These are phyloP conservation scores for Macrophya annulata DNA, from an alignment of 2,888 invertebrate species.

Conservation along the genomic window DNA sequence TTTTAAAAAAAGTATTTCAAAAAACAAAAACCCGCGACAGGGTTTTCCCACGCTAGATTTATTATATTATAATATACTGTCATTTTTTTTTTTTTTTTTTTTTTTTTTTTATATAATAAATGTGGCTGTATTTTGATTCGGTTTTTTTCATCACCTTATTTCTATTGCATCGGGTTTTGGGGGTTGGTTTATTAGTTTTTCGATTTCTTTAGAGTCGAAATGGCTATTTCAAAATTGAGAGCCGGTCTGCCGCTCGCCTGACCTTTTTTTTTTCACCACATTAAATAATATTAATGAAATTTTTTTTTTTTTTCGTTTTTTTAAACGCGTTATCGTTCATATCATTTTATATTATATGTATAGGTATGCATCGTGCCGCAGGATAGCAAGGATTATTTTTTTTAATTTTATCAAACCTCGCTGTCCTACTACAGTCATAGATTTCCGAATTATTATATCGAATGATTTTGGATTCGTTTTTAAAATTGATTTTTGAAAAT, in stretches of 20 bases:
- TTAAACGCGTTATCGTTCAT: no score
- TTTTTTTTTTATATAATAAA: slow-evolving; percentile 73
- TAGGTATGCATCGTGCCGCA: slow-evolving; percentile 56
- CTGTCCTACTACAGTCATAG: no score
- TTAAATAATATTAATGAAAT: slow-evolving; percentile 64
- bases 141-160: slow-evolving; percentile 81
- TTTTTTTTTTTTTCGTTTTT: slow-evolving; percentile 62
- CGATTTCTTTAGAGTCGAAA: slow-evolving; percentile 76
- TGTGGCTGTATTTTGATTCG: slow-evolving; percentile 79
- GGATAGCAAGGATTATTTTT: no score
- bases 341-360: no score
- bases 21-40: no score
- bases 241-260: slow-evolving; percentile 81
- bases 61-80: slow-evolving; percentile 58
- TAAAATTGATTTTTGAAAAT: no score
- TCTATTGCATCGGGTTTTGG: slow-evolving; percentile 91
- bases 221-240: slow-evolving; percentile 90
- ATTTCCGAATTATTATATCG: no score
- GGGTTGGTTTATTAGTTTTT: slow-evolving; percentile 81
- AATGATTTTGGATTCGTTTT: no score
- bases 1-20: no score
- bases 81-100: slow-evolving; percentile 59
- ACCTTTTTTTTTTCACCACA: slow-evolving; percentile 66
- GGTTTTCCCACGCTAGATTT: slow-evolving; percentile 79
- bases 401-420: no score